A percentile compares a stretch with the other conserved stretches of the same genome.
Evolutionary conservation across 2,888 invertebrate species (phyloP).

Genomic region (Calameuta pallipes): DNA sequence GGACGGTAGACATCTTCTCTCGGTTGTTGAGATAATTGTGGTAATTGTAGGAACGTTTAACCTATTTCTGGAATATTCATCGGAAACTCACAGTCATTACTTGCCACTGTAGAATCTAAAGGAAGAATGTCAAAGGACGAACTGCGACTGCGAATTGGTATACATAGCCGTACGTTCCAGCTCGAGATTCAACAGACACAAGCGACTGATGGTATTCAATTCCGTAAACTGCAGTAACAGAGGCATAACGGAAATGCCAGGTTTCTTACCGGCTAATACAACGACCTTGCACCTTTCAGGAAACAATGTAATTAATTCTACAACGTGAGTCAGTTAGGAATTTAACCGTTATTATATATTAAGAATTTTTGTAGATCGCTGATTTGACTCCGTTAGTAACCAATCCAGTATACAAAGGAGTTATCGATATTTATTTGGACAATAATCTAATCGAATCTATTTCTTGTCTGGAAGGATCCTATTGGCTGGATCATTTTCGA

Average conservation of each 20-base stretch:
- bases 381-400: constrained; percentile 73
- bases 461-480: constrained; percentile 78
- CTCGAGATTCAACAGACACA: constrained; percentile 51
- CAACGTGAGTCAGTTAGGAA: not conserved
- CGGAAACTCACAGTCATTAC: not conserved
- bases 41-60: constrained; percentile 62
- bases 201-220: constrained; percentile 72
- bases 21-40: constrained; percentile 74
- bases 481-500: constrained; percentile 82
- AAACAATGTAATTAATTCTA: constrained; percentile 72
- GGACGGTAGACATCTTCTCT: constrained; percentile 73
- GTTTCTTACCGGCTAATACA: constrained; percentile 73
- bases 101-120: constrained; percentile 66
- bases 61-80: not conserved
- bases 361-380: constrained; percentile 68
- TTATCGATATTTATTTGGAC: constrained; percentile 82
- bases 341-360: not conserved
- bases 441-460: constrained; percentile 78
- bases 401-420: constrained; percentile 75
- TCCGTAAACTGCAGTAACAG: constrained; percentile 76
- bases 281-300: constrained; percentile 75
- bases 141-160: constrained; percentile 74
- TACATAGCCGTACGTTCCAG: constrained; percentile 71
- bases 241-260: constrained; percentile 71
- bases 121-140: constrained; percentile 71